Conservation (phyloP, 1,140 invertebrate species). For the Matsumurasca onukii region DNA sequence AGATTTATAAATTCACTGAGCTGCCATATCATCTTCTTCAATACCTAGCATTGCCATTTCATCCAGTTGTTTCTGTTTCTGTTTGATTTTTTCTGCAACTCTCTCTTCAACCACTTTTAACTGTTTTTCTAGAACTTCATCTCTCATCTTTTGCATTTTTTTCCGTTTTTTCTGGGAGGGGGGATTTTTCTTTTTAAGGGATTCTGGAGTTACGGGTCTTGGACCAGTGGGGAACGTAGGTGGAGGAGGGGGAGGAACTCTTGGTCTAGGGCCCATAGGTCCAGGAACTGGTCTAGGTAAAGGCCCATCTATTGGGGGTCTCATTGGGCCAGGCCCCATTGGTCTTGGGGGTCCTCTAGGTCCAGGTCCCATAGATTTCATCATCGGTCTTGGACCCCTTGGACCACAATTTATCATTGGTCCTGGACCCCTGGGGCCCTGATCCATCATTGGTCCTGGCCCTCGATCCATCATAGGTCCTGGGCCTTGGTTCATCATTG, state of each 20-base stretch:
- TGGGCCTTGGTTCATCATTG: not conserved
- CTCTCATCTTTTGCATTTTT: conserved; percentile 37
- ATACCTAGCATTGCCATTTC: conserved; percentile 69
- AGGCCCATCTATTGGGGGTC: conserved; percentile 38
- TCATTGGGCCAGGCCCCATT: conserved; percentile 4
- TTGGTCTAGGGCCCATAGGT: not conserved
- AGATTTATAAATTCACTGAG: no score
- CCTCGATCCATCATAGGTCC: no score
- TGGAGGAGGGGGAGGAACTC: conserved; percentile 1
- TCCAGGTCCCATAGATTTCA: not conserved
- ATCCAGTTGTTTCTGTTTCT: conserved; percentile 56
- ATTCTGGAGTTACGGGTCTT: not conserved
- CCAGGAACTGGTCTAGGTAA: not conserved
- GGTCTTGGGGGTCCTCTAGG: not conserved
- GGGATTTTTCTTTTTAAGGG: conserved; percentile 39
- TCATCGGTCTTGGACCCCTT: conserved; percentile 13
- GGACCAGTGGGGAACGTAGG: conserved; percentile 18
- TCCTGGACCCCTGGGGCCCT: not conserved
- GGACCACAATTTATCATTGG: not conserved
- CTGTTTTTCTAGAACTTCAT: conserved; percentile 30
- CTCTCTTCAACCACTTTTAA: conserved; percentile 1
- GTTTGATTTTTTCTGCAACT: conserved; percentile 6
- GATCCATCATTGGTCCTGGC: not conserved
- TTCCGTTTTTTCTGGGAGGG: conserved; percentile 40
- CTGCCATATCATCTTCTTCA: conserved; percentile 65